phyloP scores from a whole-genome alignment of 1,140 invertebrate species.

The Sipha flava region DNA sequence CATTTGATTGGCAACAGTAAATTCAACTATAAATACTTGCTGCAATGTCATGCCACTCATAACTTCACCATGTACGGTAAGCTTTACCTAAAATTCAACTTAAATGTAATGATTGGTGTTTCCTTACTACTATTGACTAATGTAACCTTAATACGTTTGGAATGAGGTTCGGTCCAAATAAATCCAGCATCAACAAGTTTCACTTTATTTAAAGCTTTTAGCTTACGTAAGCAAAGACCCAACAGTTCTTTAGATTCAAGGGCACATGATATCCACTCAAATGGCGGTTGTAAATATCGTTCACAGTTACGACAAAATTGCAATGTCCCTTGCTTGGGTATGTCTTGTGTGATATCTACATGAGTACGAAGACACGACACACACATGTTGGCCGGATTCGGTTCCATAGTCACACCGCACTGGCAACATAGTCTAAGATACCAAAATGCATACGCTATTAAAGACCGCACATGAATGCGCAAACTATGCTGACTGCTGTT shows the following conservation, averaged over 20 bases:
- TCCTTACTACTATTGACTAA: background rate
- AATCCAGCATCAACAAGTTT: slow-evolving; percentile 92
- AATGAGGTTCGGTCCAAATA: slow-evolving; percentile 99
- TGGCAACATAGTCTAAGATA: slow-evolving; percentile 64
- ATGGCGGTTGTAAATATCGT: slow-evolving; percentile 87
- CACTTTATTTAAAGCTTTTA: slow-evolving; percentile 85
- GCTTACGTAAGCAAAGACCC: slow-evolving; percentile 82
- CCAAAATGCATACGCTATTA: no score
- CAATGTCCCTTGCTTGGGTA: slow-evolving; percentile 86
- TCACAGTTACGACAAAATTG: slow-evolving; percentile 89
- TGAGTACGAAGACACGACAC: slow-evolving; percentile 80
- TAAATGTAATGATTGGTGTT: background rate
- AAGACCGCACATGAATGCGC: no score
- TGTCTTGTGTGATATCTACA: slow-evolving; percentile 92
- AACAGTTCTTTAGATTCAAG: slow-evolving; percentile 91
- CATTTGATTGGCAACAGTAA: slow-evolving; percentile 83
- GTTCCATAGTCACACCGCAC: slow-evolving; percentile 72
- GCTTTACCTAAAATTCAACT: slow-evolving; percentile 60
- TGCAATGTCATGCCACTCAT: slow-evolving; percentile 71
- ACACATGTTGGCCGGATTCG: slow-evolving; percentile 97
- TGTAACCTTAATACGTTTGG: slow-evolving; percentile 85
- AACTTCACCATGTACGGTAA: slow-evolving; percentile 94
- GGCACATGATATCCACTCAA: slow-evolving; percentile 78
- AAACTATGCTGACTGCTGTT: no score
- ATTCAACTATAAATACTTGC: slow-evolving; percentile 93